Evolutionary conservation across 1,140 invertebrate genomes (phyloP), one percentile per base, ranked within the genome.

Genomic region (Platyura marginata): DNA sequence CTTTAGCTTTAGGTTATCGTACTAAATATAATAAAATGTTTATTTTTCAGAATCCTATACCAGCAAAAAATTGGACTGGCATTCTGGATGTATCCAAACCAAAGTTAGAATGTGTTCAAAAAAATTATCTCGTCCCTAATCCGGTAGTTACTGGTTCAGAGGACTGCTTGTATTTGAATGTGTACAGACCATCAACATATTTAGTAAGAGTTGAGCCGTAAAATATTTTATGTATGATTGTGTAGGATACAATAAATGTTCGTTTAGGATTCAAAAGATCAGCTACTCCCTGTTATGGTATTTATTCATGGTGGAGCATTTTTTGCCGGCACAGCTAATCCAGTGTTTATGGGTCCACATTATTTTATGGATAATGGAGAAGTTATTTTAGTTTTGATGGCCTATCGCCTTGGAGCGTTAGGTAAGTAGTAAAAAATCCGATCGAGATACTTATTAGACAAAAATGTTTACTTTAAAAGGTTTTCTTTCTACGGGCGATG

Each of bases 81-180:
- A 41, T 50, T 2, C 51, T 53, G 21, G 48, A 61, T 49, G 59
- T 54, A 15, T 53, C 46, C 32, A 4, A 11, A 3, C 35, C 51
- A 6, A 56, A 50, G 40, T 2, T 39, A 11, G 54, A 57, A 36
- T 61, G 59, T 42, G 50, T 59, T 40, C 59, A 61, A 44, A 59
- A 59, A 46, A 61, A 61, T 45, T 55, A 54, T 45, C 44, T 61
- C 15, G 6, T 61, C 33, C 55, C 55, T 2, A 50, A 45, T 19
- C 54, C 55, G 0, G 10, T 44, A 0, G 45, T 59, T 19, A 47
- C 48, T 10, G 64, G 64, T 11, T 33, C 48, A 2, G 74, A 77
- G 52, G 72, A 77, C 51, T 77, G 75, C 47, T 55, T 77, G 0
- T 75, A 70, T 47, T 50, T 77, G 11, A 77, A 76, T 49, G 64